Base-by-base conservation (phyloP, 2,888 invertebrate species). In the Melanargia galathea region DNA sequence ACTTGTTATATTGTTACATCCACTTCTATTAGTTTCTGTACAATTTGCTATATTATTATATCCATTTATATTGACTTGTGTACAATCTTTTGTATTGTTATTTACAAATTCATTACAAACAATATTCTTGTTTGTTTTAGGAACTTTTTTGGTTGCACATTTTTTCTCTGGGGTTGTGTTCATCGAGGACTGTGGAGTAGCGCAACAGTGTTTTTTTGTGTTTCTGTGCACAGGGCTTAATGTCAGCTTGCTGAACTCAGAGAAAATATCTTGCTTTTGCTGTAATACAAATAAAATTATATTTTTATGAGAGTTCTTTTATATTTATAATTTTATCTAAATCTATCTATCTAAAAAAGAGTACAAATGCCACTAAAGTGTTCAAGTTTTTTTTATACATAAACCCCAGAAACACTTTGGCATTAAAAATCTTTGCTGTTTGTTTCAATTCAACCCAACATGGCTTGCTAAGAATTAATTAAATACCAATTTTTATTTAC, bases 181-280 rank as follows among this genome's bases (percentile, higher is more conserved):
- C 60, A 48, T 56, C 46, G 45, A 62, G 72, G n/a, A 40, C 16
- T 45, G 20, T 2, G 75, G 76, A 7, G 78, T 67, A 22, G 74
- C 69, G 59, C 83, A 84, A 40, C 60, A 72, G 65, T 88, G 86
- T 64, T 81, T 86, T 62, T 77, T 84, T 45, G 45, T 59, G 35
- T 61, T 58, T 46, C 30, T 66, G 10, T 67, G 66, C 40, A 7
- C 68, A 62, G 57, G 79, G 33, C 76, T 78, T 24, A 78, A 52
- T 0, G 76, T 74, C 1, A 88, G 63, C 13, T 72, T 84, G 16
- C 77, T 79, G 65, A 88, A 84, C 54, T 83, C 87, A 0, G 83
- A 64, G 66, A 88, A 90, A 54, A 87, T 78, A 26, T 91, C 90
- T 71, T 79, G 86, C 43, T 87, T 91, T 81, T 90, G 84, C 90